phyloP scores from a whole-genome alignment of 1,140 invertebrate genomes.

The Asbolus verrucosus region DNA sequence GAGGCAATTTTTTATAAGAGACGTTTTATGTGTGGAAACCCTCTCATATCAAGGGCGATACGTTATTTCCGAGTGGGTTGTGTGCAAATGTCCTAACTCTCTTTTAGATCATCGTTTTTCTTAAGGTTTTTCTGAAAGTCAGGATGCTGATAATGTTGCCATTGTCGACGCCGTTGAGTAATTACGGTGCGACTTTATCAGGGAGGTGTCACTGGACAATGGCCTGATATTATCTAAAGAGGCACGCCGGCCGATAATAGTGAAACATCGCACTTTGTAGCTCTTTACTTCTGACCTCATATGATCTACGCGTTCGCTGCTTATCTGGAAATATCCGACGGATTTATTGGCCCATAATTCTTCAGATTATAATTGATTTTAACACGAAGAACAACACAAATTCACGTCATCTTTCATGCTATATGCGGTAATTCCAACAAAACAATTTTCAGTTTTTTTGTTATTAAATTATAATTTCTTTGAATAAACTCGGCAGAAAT shows the following conservation, averaged over 20 bases:
- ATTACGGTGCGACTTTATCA: constrained; percentile 26
- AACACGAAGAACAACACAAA: not conserved
- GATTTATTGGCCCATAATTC: constrained; percentile 20
- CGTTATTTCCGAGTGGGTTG: constrained; percentile 38
- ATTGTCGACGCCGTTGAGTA: constrained; percentile 26
- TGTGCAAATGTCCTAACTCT: constrained; percentile 36
- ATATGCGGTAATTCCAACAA: too few relatives aligned
- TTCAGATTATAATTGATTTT: constrained; percentile 33
- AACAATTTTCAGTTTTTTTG: too few relatives aligned
- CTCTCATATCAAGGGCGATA: constrained; percentile 34
- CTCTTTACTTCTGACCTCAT: constrained; percentile 24
- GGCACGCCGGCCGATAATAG: constrained; percentile 36
- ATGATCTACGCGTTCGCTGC: constrained; percentile 7
- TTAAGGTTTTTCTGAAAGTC: constrained; percentile 13
- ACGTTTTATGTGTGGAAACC: constrained; percentile 34
- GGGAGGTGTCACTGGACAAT: constrained; percentile 25
- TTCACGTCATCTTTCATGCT: too few relatives aligned
- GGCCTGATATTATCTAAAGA: constrained; percentile 12
- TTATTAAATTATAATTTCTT: too few relatives aligned
- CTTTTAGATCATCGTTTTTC: constrained; percentile 39
- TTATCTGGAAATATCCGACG: constrained; percentile 3
- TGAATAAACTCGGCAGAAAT: too few relatives aligned
- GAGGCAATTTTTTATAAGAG: constrained; percentile 31
- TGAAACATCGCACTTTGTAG: constrained; percentile 46
- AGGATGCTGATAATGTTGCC: constrained; percentile 21